phyloP scores from a whole-genome alignment of 2,113 vertebrate genomes.

The Climacteris rufus region DNA sequence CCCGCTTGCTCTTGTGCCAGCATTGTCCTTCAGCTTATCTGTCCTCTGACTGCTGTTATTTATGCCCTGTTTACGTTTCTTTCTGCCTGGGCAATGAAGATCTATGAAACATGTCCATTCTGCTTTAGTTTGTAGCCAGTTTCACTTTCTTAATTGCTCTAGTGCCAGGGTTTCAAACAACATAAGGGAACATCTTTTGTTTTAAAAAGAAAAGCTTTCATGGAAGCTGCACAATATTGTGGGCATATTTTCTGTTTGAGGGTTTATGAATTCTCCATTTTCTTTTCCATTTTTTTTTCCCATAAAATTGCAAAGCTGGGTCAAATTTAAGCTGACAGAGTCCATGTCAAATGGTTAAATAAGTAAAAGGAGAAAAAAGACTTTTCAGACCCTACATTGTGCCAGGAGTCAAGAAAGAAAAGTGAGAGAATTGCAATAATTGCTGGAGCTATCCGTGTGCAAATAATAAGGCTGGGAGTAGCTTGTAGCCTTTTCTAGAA shows the following conservation, averaged over 20 bases:
- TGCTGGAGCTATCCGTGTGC: neutral
- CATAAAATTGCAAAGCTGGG: neutral
- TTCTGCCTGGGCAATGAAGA: slow-evolving; percentile 43
- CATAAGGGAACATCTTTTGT: neutral
- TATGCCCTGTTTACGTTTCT: slow-evolving; percentile 45
- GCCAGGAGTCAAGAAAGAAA: neutral
- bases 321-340: neutral
- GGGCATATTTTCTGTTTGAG: neutral
- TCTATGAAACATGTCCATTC: slow-evolving; percentile 48
- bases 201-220: slow-evolving; percentile 2
- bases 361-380: neutral
- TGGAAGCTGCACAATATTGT: neutral
- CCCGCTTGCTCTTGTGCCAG: slow-evolving; percentile 14
- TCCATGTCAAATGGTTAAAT: neutral
- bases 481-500: neutral
- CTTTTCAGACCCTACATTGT: neutral
- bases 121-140: slow-evolving; percentile 26
- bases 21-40: slow-evolving; percentile 54
- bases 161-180: neutral
- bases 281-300: neutral
- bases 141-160: slow-evolving; percentile 44
- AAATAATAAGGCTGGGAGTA: neutral
- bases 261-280: neutral
- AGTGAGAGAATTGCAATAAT: neutral
- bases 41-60: slow-evolving; percentile 42